Evolutionary conservation across 1,140 invertebrate genomes (phyloP).

Genomic region (Nephila pilipes): DNA sequence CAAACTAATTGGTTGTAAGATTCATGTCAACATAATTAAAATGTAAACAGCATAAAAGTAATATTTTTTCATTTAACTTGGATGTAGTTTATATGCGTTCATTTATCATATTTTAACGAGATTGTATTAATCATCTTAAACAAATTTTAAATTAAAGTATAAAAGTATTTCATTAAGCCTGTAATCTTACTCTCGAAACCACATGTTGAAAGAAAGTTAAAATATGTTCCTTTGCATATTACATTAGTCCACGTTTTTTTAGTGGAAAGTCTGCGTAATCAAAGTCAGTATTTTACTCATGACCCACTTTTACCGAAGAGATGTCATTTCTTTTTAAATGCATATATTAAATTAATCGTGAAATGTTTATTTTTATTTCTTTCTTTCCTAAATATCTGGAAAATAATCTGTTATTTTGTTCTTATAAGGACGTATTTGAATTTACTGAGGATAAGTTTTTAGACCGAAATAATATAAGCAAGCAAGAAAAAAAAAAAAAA

Average conservation of each 20-base stretch:
- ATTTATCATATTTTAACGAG: conserved; percentile 16
- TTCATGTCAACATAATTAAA: too few relatives aligned
- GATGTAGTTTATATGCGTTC: neutral
- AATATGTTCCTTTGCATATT: neutral
- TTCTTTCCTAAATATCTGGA: too few relatives aligned
- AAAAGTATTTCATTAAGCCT: neutral
- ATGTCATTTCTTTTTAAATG: neutral
- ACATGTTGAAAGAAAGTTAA: neutral
- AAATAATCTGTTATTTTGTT: neutral
- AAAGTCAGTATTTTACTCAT: neutral
- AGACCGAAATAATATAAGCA: too few relatives aligned
- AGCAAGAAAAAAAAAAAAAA: too few relatives aligned
- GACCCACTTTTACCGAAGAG: neutral
- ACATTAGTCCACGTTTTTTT: neutral
- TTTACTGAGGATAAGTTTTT: too few relatives aligned
- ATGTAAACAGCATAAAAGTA: too few relatives aligned
- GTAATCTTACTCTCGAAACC: neutral
- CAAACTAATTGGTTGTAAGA: too few relatives aligned
- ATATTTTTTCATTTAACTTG: too few relatives aligned
- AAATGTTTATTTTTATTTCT: neutral
- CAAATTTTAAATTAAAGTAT: neutral
- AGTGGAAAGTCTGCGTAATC: neutral
- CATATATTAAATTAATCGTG: neutral
- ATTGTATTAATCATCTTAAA: neutral
- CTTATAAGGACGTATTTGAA: too few relatives aligned